phyloP scores from a whole-genome alignment of 2,888 invertebrate species.

The Drosophila infuscata region DNA sequence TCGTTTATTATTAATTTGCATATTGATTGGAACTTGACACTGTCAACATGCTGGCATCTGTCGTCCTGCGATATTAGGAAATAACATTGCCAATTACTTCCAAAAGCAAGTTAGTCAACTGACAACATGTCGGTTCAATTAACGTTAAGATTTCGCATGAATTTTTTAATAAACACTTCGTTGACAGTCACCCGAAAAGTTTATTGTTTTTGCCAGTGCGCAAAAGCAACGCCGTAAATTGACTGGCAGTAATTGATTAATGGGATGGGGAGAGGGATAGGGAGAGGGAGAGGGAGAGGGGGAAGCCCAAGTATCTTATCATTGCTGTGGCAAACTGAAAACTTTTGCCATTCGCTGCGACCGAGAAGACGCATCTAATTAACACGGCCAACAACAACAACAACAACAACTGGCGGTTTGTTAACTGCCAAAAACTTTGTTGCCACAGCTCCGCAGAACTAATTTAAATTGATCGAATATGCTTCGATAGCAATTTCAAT shows the following conservation, averaged over 20 bases:
- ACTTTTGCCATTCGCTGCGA: conserved; percentile 63
- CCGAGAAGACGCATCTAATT: conserved; percentile 63
- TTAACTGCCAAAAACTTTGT: conserved; percentile 53
- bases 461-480: conserved; percentile 81
- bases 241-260: conserved; percentile 80
- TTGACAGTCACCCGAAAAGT: conserved; percentile 30
- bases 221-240: conserved; percentile 62
- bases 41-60: conserved; percentile 65
- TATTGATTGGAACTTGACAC: conserved; percentile 71
- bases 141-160: conserved; percentile 45
- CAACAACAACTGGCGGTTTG: conserved; percentile 29
- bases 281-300: neutral
- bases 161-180: conserved; percentile 56
- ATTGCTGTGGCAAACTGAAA: conserved; percentile 33
- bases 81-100: conserved; percentile 57
- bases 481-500: conserved; percentile 79
- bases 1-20: conserved; percentile 81
- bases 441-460: conserved; percentile 62
- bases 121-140: conserved; percentile 44
- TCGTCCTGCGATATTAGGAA: conserved; percentile 52
- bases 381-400: conserved; percentile 56
- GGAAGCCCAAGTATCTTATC: conserved; percentile 49
- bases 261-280: conserved; percentile 12
- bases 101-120: conserved; percentile 10
- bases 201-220: conserved; percentile 22